Evolutionary conservation across 1,140 invertebrate species (phyloP).

Genomic region (Zophobas morio): DNA sequence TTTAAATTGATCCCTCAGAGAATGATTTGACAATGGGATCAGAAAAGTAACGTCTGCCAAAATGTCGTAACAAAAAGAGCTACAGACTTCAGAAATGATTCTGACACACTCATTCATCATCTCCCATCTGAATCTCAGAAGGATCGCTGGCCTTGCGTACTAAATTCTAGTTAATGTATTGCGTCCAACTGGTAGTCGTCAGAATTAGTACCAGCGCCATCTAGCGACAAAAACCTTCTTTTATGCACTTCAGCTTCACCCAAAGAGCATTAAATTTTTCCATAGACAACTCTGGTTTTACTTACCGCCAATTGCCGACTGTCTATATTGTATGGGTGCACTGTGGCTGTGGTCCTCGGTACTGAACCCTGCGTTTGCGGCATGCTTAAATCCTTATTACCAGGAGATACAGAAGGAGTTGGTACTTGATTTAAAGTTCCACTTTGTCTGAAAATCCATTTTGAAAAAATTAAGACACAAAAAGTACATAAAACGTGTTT

Average conservation of each 20-base stretch:
- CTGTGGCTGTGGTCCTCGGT: slow-evolving; percentile 62
- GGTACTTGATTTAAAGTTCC: slow-evolving; percentile 58
- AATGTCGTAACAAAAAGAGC: slow-evolving; percentile 45
- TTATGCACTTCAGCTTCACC: neutral
- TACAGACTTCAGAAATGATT: slow-evolving; percentile 32
- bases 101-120: slow-evolving; percentile 37
- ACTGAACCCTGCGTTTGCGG: slow-evolving; percentile 63
- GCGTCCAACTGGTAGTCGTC: neutral
- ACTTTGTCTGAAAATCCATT: slow-evolving; percentile 60
- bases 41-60: slow-evolving; percentile 40
- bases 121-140: slow-evolving; percentile 42
- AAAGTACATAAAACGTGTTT: neutral
- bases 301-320: slow-evolving; percentile 57
- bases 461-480: slow-evolving; percentile 24
- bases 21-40: slow-evolving; percentile 15
- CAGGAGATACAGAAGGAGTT: slow-evolving; percentile 56
- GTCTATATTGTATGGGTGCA: slow-evolving; percentile 65
- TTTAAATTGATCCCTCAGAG: slow-evolving; percentile 24
- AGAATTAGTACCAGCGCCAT: slow-evolving; percentile 20
- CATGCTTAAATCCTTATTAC: slow-evolving; percentile 58
- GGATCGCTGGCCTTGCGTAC: slow-evolving; percentile 20
- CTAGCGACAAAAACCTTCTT: slow-evolving; percentile 6
- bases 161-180: neutral
- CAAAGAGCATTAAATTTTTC: neutral
- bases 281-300: neutral